A percentile compares a stretch with the other conserved stretches of the same genome.
These are phyloP conservation scores for Dascyllus trimaculatus DNA, from an alignment of 2,113 vertebrate genomes.

Conservation along the genomic window DNA sequence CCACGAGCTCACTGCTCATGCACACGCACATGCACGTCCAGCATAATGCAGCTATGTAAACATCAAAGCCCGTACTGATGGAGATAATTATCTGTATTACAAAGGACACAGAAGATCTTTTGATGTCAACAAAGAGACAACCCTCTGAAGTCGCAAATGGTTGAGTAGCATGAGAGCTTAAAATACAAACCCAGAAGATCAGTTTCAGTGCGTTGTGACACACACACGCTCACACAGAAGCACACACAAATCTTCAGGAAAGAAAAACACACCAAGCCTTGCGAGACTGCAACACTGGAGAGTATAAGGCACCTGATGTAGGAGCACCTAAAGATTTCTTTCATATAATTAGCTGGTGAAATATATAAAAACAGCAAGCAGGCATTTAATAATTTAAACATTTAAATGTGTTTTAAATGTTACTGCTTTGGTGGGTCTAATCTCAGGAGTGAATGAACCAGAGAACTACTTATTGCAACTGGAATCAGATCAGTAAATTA, in stretches of 20 bases:
- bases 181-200: constrained; percentile 37
- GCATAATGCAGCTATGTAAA: constrained; percentile 38
- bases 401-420: constrained; percentile 7
- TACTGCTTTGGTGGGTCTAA: neutral
- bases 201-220: constrained; percentile 25
- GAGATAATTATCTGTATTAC: constrained; percentile 65
- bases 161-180: constrained; percentile 27
- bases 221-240: neutral
- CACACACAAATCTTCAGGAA: neutral
- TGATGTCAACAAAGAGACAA: constrained; percentile 67
- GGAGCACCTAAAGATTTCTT: neutral
- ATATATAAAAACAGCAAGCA: neutral
- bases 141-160: constrained; percentile 44
- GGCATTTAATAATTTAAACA: neutral
- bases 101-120: constrained; percentile 61
- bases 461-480: neutral
- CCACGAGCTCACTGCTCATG: too few species aligned
- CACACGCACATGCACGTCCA: neutral
- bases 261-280: neutral
- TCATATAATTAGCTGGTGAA: neutral
- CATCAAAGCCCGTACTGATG: constrained; percentile 64
- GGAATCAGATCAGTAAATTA: neutral
- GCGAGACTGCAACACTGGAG: neutral
- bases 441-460: neutral
- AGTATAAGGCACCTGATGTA: neutral